Conservation (phyloP, 2,113 vertebrate genomes). For the Pseudorasbora parva region DNA sequence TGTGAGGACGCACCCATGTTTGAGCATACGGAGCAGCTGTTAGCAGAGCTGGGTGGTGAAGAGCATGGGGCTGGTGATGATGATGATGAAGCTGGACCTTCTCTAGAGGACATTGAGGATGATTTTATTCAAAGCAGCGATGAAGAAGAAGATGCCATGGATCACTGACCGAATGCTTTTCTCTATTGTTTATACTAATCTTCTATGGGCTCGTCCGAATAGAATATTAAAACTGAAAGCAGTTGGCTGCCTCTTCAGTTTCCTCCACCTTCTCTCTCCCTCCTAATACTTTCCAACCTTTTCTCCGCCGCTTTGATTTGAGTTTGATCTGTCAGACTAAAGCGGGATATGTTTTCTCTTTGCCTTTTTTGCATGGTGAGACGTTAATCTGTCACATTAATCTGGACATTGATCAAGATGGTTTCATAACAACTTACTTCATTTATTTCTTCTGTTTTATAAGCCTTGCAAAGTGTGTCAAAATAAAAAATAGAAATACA, state of each 20-base stretch:
- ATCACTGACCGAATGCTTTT: conserved; percentile 66
- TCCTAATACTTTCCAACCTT: background rate
- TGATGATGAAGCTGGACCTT: conserved; percentile 70
- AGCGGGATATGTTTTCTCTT: background rate
- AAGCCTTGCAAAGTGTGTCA: background rate
- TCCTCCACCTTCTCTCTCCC: background rate
- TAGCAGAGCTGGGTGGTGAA: conserved; percentile 73
- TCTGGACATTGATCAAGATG: background rate
- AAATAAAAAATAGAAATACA: background rate
- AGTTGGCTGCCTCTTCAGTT: background rate
- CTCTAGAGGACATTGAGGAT: conserved; percentile 71
- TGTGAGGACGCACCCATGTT: conserved; percentile 77
- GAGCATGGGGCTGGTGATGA: conserved; percentile 60
- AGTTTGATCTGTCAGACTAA: conserved; percentile 1
- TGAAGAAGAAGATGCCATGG: conserved; percentile 70
- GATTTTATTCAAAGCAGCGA: conserved; percentile 68
- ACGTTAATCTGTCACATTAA: background rate
- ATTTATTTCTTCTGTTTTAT: background rate
- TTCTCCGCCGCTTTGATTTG: background rate
- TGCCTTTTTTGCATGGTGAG: conserved; percentile 10
- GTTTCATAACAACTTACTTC: background rate
- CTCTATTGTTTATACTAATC: background rate
- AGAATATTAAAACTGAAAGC: conserved; percentile 17
- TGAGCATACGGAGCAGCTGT: conserved; percentile 78
- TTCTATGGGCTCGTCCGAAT: background rate